Conservation (phyloP, 2,888 invertebrate species). For the Leucophenga maculata region DNA sequence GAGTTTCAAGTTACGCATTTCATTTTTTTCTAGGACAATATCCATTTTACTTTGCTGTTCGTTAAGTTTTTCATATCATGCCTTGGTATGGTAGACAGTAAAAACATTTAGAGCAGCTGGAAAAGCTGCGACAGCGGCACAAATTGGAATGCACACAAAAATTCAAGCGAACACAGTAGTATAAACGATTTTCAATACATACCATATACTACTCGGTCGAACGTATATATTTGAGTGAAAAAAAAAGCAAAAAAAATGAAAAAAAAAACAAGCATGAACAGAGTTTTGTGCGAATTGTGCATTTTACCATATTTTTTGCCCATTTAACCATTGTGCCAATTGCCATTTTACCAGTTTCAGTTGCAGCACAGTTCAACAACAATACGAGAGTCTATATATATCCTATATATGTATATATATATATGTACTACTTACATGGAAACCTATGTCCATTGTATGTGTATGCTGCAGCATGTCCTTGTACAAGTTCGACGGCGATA, state of each 20-base stretch:
- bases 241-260: too few relatives aligned
- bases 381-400: slow-evolving; percentile 22
- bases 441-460: slow-evolving; percentile 56
- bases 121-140: slow-evolving; percentile 5
- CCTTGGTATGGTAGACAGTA: not conserved
- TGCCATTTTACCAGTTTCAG: slow-evolving; percentile 3
- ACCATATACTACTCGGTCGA: not conserved
- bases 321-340: not conserved
- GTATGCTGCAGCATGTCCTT: slow-evolving; percentile 63
- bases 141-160: slow-evolving; percentile 2
- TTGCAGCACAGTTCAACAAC: not conserved
- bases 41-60: not conserved
- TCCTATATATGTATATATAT: slow-evolving; percentile 39
- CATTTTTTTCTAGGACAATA: not conserved
- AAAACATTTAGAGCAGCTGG: slow-evolving; percentile 3
- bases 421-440: too few relatives aligned
- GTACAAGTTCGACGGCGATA: slow-evolving; percentile 37
- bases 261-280: not conserved
- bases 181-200: slow-evolving; percentile 17
- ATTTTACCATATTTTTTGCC: slow-evolving; percentile 9
- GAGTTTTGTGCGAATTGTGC: slow-evolving; percentile 26
- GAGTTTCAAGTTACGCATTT: not conserved
- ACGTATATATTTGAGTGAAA: too few relatives aligned
- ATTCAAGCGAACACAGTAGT: not conserved
- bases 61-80: too few relatives aligned